Percentiles rank a stretch among this genome's conserved stretches.
Conservation (phyloP, 2,888 invertebrate genomes). For the Pachycephus smyrnensis region DNA sequence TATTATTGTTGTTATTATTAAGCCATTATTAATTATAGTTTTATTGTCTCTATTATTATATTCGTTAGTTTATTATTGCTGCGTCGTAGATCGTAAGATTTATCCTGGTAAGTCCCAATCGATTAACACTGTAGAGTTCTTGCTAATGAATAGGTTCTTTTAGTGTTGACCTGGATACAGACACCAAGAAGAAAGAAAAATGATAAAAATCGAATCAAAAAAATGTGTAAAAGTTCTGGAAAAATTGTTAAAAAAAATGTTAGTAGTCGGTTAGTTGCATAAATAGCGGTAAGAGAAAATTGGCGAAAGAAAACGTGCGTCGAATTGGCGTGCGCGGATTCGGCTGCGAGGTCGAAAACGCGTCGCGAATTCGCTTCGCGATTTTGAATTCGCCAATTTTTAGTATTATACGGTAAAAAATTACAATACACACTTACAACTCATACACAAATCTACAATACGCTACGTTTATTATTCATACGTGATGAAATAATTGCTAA, state of each 20-base stretch:
- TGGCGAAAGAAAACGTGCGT: background rate
- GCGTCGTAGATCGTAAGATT: background rate
- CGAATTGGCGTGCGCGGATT: background rate
- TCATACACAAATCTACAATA: constrained; percentile 32
- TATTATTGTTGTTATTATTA: constrained; percentile 10
- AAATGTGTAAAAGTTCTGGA: too few species aligned
- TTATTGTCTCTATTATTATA: constrained; percentile 13
- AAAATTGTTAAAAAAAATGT: constrained; percentile 44
- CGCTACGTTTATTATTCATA: constrained; percentile 57
- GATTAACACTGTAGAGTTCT: constrained; percentile 54
- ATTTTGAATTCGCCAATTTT: constrained; percentile 20
- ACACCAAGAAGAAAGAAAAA: constrained; percentile 42
- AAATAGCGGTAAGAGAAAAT: constrained; percentile 25
- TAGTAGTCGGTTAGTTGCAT: constrained; percentile 54
- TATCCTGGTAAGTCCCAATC: constrained; percentile 49
- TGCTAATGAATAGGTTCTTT: constrained; percentile 59
- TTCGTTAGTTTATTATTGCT: constrained; percentile 21
- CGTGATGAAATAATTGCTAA: constrained; percentile 53
- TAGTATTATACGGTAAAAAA: constrained; percentile 40
- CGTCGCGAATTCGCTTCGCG: too few species aligned
- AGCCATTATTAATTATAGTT: constrained; percentile 12
- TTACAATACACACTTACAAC: constrained; percentile 13
- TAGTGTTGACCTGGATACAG: constrained; percentile 58
- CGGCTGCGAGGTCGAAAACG: background rate
- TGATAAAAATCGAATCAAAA: constrained; percentile 12